Conservation (phyloP, 2,797 vertebrate genomes). For the Helicolenus hilgendorfi region DNA sequence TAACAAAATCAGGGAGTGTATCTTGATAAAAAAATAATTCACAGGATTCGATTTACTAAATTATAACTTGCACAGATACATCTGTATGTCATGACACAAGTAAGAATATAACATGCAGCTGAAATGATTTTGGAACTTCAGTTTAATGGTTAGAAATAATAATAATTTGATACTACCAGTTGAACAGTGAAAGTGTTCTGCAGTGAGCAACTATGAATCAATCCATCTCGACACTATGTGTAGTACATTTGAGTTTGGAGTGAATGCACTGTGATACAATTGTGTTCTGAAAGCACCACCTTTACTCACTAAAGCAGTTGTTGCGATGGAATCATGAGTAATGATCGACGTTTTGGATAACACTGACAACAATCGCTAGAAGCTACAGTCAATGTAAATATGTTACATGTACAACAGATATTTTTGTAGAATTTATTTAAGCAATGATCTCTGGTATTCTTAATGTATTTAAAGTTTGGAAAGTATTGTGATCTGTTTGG, state of each 20-base stretch:
- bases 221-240: not conserved
- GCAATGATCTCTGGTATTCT: conserved; percentile 92
- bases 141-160: not conserved
- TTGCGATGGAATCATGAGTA: not conserved
- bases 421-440: conserved; percentile 98
- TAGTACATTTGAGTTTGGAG: conserved; percentile 1
- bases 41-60: not conserved
- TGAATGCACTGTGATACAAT: conserved; percentile 3
- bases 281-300: conserved; percentile 5
- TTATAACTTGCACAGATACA: not conserved
- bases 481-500: conserved; percentile 84
- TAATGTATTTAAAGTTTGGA: conserved; percentile 90
- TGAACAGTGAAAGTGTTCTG: not conserved
- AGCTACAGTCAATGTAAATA: conserved; percentile 93
- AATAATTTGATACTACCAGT: not conserved
- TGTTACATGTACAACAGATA: conserved; percentile 95
- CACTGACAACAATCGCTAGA: conserved; percentile 60
- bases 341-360: conserved; percentile 6
- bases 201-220: not conserved
- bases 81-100: not conserved
- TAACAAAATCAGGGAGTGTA: not conserved
- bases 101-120: not conserved
- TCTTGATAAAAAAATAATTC: not conserved
- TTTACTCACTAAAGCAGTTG: not conserved
- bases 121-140: not conserved